Base-by-base conservation (phyloP, 2,797 vertebrate species). In the Chelon auratus region DNA sequence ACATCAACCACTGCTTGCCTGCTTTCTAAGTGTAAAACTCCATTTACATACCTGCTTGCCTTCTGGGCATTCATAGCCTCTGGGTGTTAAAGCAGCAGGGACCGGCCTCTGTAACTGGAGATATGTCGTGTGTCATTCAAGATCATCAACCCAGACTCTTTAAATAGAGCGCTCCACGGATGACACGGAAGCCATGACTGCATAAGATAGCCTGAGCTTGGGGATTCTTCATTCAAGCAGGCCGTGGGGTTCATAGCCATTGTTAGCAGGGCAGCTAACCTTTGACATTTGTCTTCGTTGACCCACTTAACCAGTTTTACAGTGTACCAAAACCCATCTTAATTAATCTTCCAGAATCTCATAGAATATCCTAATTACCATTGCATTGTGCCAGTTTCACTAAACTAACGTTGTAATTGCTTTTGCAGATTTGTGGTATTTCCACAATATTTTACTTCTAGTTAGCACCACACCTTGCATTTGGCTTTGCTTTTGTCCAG, bases 121-220 rank as follows among this genome's bases (percentile, higher is more conserved):
- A 93, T 88, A 88, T 93, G 87, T 88, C 89, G 81, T 79, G 78
- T 92, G 86, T 80, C 81, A 82, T 89, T 87, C 78, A 87, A 82
- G 84, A 87, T 85, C 83, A 56, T 83, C 84, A 79, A 76, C 64
- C 62, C 52, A 66, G 70, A 45, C 76, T 75, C 92, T 91, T 89
- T 81, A 91, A 92, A 91, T 93, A 94, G 90, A 81, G 79, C 62
- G n/a, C 64, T 22, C 69, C 72, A 36, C 8, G 14, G 73, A 89
- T 83, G 66, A 85, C 87, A 91, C 37, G 13, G 68, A 83, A 75
- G 81, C 86, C 26, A 14, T 62, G 47, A 53, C 51, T 20, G 78
- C 57, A 84, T 81, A 75, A 84, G 85, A 85, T 82, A 77, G 76
- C 81, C 74, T 33, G 36, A 71, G 66, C 57, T 1, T 15, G 52